Evolutionary conservation across 1,140 invertebrate species (phyloP).

Genomic region (Caenorhabditis briggsae): DNA sequence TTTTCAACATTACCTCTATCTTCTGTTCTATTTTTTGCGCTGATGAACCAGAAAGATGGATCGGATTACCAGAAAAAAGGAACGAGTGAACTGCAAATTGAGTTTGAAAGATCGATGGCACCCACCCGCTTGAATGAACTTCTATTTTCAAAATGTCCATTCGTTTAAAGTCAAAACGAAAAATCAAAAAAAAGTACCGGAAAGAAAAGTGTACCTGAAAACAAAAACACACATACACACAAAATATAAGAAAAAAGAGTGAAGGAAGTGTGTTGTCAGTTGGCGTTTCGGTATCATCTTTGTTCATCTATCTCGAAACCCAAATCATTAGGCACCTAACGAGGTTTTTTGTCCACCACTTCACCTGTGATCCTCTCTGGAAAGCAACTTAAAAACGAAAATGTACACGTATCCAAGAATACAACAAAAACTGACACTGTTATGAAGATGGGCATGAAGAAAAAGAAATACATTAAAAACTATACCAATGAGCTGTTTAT

Average conservation of each 20-base stretch:
- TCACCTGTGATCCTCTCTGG: not conserved
- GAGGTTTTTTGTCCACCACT: slow-evolving; percentile 5
- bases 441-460: not conserved
- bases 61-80: not conserved
- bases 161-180: not conserved
- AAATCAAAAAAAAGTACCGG: slow-evolving; percentile 13
- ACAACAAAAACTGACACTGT: not conserved
- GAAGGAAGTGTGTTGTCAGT: slow-evolving; percentile 31
- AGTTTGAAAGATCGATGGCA: not conserved
- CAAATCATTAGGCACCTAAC: slow-evolving; percentile 44
- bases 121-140: not conserved
- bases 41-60: not conserved
- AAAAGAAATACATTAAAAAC: not conserved
- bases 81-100: not conserved
- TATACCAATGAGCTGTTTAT: not conserved
- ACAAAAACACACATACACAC: slow-evolving; percentile 10
- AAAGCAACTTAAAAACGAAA: slow-evolving; percentile 33
- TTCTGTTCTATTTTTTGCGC: not conserved
- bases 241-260: not conserved
- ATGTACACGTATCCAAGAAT: no score
- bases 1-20: slow-evolving; percentile 8
- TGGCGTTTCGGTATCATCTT: slow-evolving; percentile 51
- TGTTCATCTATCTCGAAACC: slow-evolving; percentile 36
- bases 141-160: no score
- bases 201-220: slow-evolving; percentile 1